Base-by-base conservation (phyloP, 1,140 invertebrate genomes). In the Drosophila rhopaloa region DNA sequence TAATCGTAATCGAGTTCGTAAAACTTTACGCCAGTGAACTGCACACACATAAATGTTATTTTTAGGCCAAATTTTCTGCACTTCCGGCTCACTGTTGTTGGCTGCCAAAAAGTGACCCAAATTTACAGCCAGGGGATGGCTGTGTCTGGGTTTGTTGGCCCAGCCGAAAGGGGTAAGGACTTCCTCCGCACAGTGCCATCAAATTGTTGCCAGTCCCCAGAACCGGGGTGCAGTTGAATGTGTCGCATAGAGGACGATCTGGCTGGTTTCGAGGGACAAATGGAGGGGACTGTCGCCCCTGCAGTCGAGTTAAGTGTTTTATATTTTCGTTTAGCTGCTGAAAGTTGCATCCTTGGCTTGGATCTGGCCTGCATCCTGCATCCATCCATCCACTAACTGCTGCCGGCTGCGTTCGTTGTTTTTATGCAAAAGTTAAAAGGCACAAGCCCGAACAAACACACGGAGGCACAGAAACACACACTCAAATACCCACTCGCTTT, bases 241-340 rank as follows among this genome's bases (percentile, higher is more conserved):
- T 72, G 47, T 53, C 37, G 58, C 48, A 62, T 32, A 13, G 44
- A 38, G 16, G 41, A 62, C 32, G 37, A 51, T 46, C 47, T 73
- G 60, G 56, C 54, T 48, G 65, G 62, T 61, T 47, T 47, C 74
- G 70, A 67, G 54, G 79, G 76, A 66, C 54, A 67, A 68, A 38
- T 32, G 60, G 16, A 14, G 66, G 38, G 56, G 19, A 77, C 16
- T 44, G 56, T 56, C 56, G 79, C 65, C 75, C 67, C 73, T 78
- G 79, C 72, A 78, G 77, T 81, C 70, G 81, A 89, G 84, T 89
- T 89, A 89, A 89, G 84, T 89, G 84, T 89, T 89, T 89, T 89
- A 89, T 89, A 89, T 89, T 89, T 89, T 89, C 84, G 84, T 89
- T 89, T 89, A 89, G 85, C 80, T 89, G 78, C 81, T 79, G 80